Conservation (phyloP, 1,140 invertebrate species). For the Brachionus koreanus region DNA sequence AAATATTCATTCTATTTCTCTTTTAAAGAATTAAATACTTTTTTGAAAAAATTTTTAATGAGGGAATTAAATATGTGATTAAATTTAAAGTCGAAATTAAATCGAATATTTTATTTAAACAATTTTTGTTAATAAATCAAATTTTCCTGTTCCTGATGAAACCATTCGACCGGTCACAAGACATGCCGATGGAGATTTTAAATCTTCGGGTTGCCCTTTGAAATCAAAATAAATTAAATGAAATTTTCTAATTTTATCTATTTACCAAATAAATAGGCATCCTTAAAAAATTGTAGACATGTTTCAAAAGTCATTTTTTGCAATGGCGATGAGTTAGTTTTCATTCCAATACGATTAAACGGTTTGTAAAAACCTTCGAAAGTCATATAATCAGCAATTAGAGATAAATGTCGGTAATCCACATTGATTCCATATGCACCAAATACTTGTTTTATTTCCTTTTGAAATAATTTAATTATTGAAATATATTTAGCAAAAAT, state of each 20-base stretch:
- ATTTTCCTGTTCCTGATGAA: conserved; percentile 76
- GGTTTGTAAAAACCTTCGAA: conserved; percentile 82
- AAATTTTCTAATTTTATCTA: background rate
- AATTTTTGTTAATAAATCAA: conserved; percentile 61
- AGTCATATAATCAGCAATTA: conserved; percentile 97
- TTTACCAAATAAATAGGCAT: conserved; percentile 67
- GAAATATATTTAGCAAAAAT: background rate
- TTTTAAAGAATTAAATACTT: too few species aligned
- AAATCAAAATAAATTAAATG: conserved; percentile 12
- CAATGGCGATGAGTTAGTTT: conserved; percentile 77
- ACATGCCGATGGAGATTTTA: conserved; percentile 80
- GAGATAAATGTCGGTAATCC: conserved; percentile 81
- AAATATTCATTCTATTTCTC: too few species aligned
- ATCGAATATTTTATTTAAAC: conserved; percentile 6
- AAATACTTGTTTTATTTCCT: conserved; percentile 87
- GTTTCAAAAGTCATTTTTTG: conserved; percentile 99
- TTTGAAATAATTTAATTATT: conserved; percentile 1
- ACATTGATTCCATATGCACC: conserved; percentile 92
- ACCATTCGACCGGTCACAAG: conserved; percentile 80
- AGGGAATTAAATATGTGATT: too few species aligned
- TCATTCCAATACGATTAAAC: conserved; percentile 83
- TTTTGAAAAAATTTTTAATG: too few species aligned
- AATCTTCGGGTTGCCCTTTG: conserved; percentile 68
- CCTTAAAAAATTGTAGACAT: conserved; percentile 77
- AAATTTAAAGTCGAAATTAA: background rate